Evolutionary conservation across 2,888 invertebrate genomes (phyloP), one percentile per base, ranked within the genome.

Genomic region (Drosophila putrida): DNA sequence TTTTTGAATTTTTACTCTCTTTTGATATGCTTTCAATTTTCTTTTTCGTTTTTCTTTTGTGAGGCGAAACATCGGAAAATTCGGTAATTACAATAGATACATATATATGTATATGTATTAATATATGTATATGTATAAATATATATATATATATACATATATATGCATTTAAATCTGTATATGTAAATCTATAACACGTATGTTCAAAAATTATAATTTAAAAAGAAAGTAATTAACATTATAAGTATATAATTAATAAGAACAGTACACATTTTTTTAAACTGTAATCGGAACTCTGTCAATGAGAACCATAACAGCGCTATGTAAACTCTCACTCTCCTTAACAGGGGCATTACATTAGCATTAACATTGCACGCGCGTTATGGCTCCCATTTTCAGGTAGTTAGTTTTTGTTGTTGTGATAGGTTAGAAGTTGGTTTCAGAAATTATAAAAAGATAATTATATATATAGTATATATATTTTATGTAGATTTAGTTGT

Each of bases 31-130:
- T 43, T 66, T 39, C 38, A 5, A 57, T 54, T 53, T 64, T 43
- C 55, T 39, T 62, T 50, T 65, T 46, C 66, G 49, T 49, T 54
- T 64, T 51, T 64, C 75, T 75, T 80, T 88, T 91, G 92, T 92
- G 92, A 92, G 92, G 92, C 92, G 92, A 91, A 92, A 91, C 92
- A 92, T 92, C 90, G 90, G 91, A 92, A 92, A 92, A 92, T 91
- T 92, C 91, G 92, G 92, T 90, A 92, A 92, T 92, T 91, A 92
- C 92, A 92, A 90, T 90, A 73, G 65, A 82, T 74, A 78, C 71
- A 80, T 77, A 78, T 75, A 80, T 74, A 71, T 64, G 67, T 76
- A 73, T 63, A 60, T 64, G 71, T 57, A 49, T 47, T 0, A 72
- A 69, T 63, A 61, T 61, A 77, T 57, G n/a, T n/a, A 73, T 63